Percentiles rank a stretch among this genome's conserved stretches.
phyloP scores from a whole-genome alignment of 2,797 vertebrate species.

The Oreochromis grahami region DNA sequence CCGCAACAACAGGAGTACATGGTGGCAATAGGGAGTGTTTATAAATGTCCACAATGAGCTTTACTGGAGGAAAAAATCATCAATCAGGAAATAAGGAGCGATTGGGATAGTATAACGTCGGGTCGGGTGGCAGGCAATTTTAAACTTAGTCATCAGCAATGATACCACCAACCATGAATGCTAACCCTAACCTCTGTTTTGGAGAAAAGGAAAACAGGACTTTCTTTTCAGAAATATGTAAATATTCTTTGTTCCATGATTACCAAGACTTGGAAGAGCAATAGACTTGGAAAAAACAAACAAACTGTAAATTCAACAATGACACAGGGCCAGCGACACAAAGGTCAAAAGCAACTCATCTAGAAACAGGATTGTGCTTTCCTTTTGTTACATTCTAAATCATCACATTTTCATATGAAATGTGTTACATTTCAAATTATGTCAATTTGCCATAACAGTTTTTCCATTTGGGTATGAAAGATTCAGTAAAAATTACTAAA shows the following conservation, averaged over 20 bases:
- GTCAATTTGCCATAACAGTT: background rate
- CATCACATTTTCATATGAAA: background rate
- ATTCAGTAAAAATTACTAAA: background rate
- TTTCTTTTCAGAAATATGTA: background rate
- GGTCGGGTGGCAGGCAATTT: background rate
- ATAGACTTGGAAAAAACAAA: background rate
- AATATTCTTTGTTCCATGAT: background rate
- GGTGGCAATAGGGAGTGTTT: slow-evolving; percentile 24
- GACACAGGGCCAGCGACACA: background rate
- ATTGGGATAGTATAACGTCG: too few species aligned
- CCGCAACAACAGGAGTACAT: background rate
- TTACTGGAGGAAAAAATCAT: slow-evolving; percentile 19
- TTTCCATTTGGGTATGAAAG: background rate
- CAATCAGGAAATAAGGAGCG: background rate
- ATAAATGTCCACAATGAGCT: slow-evolving; percentile 22
- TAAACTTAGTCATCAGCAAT: background rate
- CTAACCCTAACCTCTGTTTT: background rate
- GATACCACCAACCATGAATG: background rate
- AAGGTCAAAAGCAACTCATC: background rate
- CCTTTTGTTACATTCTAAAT: background rate
- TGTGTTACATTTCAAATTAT: background rate
- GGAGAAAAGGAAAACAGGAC: background rate
- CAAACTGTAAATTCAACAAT: background rate
- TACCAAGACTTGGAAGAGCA: background rate
- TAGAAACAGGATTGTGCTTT: background rate